Base-by-base conservation (phyloP, 2,888 invertebrate genomes). In the Campopleginae sp. region DNA sequence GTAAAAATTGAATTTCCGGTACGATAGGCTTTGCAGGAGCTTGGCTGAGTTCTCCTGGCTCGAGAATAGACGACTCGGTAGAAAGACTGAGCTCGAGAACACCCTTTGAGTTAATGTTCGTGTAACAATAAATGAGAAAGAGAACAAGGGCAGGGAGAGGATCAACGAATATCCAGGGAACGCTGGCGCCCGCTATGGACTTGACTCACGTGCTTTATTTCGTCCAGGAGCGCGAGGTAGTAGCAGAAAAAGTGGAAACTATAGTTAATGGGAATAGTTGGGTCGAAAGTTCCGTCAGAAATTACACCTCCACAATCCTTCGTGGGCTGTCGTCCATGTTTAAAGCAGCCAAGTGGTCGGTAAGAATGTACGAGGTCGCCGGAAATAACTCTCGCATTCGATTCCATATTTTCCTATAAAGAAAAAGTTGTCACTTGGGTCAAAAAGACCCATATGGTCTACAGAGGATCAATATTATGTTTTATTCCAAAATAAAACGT, bases 231-330 rank as follows among this genome's bases (percentile, higher is more conserved):
- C 63, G 72, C 68, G 76, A 72, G 72, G 48, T 77, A 72, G 84
- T 78, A 70, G 58, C 83, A 88, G 88, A 38, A 91, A 91, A 91
- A 86, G 82, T 77, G 82, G 88, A 88, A 90, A 90, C 91, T 89
- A 27, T 58, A 90, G 88, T 89, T 91, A 91, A 91, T 91, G 90
- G 90, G 90, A 91, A 91, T 91, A 91, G 90, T 91, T 91, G 85
- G 84, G 63, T 81, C 17, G 80, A 80, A 89, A 90, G 87, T 90
- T 90, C 80, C 80, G 86, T 84, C 87, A 88, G 82, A 89, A 90
- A 90, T 90, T 90, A 90, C 88, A 89, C 88, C 88, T 74, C 86
- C 74, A 87, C 51, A 82, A 81, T 78, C 74, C 79, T 51, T 54
- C 70, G 48, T 54, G 61, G 3, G 31, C 23, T 33, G 17, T 33